Percentiles rank a stretch among this genome's conserved stretches.
Evolutionary conservation across 2,113 vertebrate genomes (phyloP).

Genomic region (Synchiropus splendidus): DNA sequence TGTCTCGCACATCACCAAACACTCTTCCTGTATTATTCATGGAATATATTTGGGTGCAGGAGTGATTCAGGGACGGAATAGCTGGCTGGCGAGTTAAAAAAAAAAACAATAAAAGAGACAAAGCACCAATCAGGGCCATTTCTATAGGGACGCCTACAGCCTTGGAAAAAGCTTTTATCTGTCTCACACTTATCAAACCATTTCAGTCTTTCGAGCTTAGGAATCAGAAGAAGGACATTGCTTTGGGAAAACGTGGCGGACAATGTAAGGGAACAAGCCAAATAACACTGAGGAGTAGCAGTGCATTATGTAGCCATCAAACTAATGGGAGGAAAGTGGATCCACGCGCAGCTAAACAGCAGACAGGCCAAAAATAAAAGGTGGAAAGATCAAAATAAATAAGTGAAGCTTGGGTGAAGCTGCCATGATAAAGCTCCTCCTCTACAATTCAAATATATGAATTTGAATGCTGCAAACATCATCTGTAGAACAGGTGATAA

Average conservation of each 20-base stretch:
- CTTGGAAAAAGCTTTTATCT: slow-evolving; percentile 35
- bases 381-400: too few species aligned
- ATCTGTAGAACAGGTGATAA: too few species aligned
- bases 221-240: slow-evolving; percentile 15
- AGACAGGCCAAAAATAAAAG: slow-evolving; percentile 2
- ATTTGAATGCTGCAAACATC: too few species aligned
- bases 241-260: not conserved
- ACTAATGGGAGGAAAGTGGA: not conserved
- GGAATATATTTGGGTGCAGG: slow-evolving; percentile 27
- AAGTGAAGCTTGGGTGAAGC: too few species aligned
- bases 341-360: not conserved
- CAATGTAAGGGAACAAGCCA: slow-evolving; percentile 8
- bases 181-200: slow-evolving; percentile 26
- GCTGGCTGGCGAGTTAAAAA: not conserved
- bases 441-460: too few species aligned
- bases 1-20: slow-evolving; percentile 19
- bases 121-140: slow-evolving; percentile 33
- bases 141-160: slow-evolving; percentile 24
- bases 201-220: slow-evolving; percentile 26
- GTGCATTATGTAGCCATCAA: slow-evolving; percentile 6
- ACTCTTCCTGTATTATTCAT: slow-evolving; percentile 36
- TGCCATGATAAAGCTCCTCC: too few species aligned
- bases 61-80: slow-evolving; percentile 21
- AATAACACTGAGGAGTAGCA: slow-evolving; percentile 5
- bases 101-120: slow-evolving; percentile 21